Evolutionary conservation across 2,888 invertebrate species (phyloP).

Genomic region (Drosophila anomelani): DNA sequence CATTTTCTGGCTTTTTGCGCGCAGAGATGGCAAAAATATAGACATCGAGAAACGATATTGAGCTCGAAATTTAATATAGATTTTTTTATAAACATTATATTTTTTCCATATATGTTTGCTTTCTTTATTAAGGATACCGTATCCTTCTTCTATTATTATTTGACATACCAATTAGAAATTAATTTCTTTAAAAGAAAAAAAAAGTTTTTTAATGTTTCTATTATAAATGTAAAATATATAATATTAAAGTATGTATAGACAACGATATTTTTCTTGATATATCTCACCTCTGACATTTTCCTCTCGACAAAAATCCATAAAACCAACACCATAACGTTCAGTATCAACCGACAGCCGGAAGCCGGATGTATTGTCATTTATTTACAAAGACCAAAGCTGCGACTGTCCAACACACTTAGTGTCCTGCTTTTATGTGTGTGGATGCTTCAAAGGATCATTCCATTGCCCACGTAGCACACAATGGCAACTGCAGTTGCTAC

Average conservation of each 20-base stretch:
- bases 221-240: neutral
- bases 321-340: conserved; percentile 12
- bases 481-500: conserved; percentile 36
- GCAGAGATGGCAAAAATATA: neutral
- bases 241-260: neutral
- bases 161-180: neutral
- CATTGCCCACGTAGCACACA: conserved; percentile 34
- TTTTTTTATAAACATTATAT: no score
- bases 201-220: neutral
- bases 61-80: neutral
- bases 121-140: no score
- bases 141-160: no score
- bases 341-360: conserved; percentile 31
- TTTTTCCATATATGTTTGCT: no score
- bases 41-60: neutral
- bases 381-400: conserved; percentile 47
- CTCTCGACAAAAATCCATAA: conserved; percentile 3
- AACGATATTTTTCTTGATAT: neutral
- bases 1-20: conserved; percentile 21
- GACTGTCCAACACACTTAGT: conserved; percentile 47
- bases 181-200: accelerated
- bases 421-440: conserved; percentile 35
- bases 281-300: neutral
- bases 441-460: conserved; percentile 38
- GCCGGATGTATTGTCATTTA: conserved; percentile 55